These are phyloP conservation scores for Cygnus olor DNA, from an alignment of 2,797 vertebrate species.

Conservation along the genomic window DNA sequence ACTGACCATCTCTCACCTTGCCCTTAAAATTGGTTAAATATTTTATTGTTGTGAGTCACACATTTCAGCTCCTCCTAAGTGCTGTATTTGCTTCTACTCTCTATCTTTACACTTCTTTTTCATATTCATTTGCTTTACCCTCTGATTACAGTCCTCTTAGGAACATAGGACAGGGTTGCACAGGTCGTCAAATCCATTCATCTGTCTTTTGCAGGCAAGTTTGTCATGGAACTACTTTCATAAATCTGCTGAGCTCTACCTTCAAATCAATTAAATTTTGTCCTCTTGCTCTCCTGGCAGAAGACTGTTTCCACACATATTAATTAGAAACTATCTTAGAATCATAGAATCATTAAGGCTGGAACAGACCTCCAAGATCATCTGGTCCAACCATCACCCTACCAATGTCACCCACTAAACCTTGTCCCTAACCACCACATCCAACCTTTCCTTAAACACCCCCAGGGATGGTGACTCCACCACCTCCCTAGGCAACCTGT, in stretches of 20 bases:
- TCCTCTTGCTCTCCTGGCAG: not conserved
- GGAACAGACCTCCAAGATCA: too few species aligned
- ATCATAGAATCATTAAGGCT: too few species aligned
- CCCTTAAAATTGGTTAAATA: not conserved
- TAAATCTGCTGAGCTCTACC: not conserved
- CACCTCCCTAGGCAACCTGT: too few species aligned
- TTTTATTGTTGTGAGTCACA: not conserved
- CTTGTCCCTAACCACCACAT: too few species aligned
- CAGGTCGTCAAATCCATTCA: not conserved
- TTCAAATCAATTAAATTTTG: not conserved
- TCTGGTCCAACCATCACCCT: too few species aligned
- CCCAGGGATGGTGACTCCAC: too few species aligned
- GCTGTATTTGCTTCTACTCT: not conserved
- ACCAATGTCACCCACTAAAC: too few species aligned
- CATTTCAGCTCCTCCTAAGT: not conserved
- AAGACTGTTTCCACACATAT: not conserved
- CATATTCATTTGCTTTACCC: not conserved
- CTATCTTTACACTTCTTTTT: not conserved
- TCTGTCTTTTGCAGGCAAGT: not conserved
- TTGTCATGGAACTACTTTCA: not conserved
- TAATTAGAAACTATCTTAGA: not conserved
- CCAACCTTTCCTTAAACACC: too few species aligned
- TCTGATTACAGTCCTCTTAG: conserved; percentile 1
- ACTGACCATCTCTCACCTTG: not conserved
- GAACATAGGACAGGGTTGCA: not conserved